Evolutionary conservation across 1,140 invertebrate species (phyloP).

Genomic region (Adelges cooleyi): DNA sequence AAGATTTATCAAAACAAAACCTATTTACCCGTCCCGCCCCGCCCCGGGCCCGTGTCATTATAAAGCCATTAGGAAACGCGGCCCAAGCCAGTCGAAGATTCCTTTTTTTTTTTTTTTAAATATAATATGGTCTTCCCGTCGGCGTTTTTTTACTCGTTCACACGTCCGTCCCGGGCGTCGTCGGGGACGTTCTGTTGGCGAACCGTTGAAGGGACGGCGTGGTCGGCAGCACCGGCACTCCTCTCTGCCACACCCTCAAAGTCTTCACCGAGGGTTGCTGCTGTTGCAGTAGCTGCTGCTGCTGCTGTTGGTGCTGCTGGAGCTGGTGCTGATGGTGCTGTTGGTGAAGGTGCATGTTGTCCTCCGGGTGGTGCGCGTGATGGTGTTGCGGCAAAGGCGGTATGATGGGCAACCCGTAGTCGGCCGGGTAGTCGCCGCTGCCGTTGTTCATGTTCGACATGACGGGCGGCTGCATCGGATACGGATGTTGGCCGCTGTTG

Average conservation of each 20-base stretch:
- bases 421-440: conserved; percentile 36
- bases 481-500: conserved; percentile 15
- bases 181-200: conserved; percentile 2
- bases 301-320: background rate
- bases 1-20: no score
- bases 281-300: background rate
- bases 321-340: background rate
- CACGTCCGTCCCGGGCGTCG: conserved; percentile 18
- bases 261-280: conserved; percentile 30
- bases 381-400: conserved; percentile 16
- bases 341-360: background rate
- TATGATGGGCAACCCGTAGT: conserved; percentile 38
- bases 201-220: conserved; percentile 25
- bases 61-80: no score
- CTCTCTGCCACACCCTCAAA: conserved; percentile 32
- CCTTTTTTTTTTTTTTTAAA: no score
- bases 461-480: background rate
- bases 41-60: no score
- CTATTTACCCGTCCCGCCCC: no score
- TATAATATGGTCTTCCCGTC: no score
- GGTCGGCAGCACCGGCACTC: conserved; percentile 32
- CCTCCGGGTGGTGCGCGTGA: background rate
- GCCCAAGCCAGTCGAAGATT: no score
- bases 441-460: no score
- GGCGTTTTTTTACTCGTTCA: background rate